These are phyloP conservation scores for Pollenia griseotomentosa DNA, from an alignment of 2,888 invertebrate genomes.

Conservation along the genomic window DNA sequence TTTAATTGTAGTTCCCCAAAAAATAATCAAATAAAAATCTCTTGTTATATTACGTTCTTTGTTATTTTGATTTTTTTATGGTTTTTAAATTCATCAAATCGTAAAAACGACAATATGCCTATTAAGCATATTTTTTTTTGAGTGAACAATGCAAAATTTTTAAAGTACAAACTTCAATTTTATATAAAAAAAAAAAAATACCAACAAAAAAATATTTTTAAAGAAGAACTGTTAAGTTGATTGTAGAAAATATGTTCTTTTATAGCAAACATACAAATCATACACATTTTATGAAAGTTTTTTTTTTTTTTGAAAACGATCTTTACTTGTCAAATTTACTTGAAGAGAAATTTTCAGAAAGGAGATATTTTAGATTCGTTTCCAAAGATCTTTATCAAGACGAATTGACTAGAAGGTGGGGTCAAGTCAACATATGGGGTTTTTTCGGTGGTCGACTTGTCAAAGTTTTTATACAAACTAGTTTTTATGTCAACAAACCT, in stretches of 20 bases:
- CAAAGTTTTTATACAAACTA: no score
- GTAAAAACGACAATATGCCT: conserved; percentile 27
- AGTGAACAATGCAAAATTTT: conserved; percentile 62
- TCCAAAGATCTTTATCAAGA: no score
- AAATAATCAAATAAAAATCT: background rate
- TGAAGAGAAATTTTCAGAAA: background rate
- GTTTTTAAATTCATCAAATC: conserved; percentile 39
- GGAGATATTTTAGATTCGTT: no score
- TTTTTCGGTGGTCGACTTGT: no score
- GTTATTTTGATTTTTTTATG: background rate
- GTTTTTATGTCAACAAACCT: no score
- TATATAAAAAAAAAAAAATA: conserved; percentile 21
- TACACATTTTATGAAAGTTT: background rate
- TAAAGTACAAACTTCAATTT: conserved; percentile 51
- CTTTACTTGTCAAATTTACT: conserved; percentile 14
- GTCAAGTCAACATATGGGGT: no score
- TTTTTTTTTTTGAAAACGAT: conserved; percentile 1
- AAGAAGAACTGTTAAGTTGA: conserved; percentile 17
- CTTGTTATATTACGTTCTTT: conserved; percentile 44
- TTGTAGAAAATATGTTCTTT: conserved; percentile 30
- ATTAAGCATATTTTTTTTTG: conserved; percentile 49
- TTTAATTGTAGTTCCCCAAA: conserved; percentile 1
- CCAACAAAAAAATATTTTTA: background rate
- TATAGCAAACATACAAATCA: conserved; percentile 18
- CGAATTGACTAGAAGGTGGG: no score